Base-by-base conservation (phyloP, 2,888 invertebrate species). In the Lycocerus yunnanus region DNA sequence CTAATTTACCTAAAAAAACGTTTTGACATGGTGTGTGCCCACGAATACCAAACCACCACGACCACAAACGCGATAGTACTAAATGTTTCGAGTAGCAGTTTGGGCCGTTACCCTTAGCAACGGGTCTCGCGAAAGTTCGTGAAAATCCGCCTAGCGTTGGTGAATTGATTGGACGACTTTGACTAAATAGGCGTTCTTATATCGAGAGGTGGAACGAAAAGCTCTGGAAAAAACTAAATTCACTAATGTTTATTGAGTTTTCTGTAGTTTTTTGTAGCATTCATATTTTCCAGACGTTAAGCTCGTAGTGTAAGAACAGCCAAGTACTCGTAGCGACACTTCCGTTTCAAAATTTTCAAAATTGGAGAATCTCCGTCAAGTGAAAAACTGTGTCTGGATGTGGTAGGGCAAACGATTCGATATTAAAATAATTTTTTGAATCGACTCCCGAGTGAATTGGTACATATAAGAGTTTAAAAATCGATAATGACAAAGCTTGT, bases 101-200 rank as follows among this genome's bases (percentile, higher is more conserved):
- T 83, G 83, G 81, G 82, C 81, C 84, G 87, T 87, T 84, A 84
- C 88, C 87, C 87, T 82, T 87, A 83, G 86, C 86, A 88, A 87
- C 88, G 80, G 71, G 63, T 58, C 72, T 87, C 88, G 88, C 69
- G 15, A 8, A 63, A 15, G 16, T 74, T 83, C 87, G 87, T n/a
- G 15, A 4, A 15, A 9, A 8, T 67, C 81, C 87, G 87, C 72
- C 11, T 13, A 68, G 59, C 66, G 65, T 72, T 61, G 58, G 61
- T 24, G 10, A 24, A 27, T n/a, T 69, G 69, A 85, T 85, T 85
- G 85, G 85, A 69, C 77, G 78, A 77, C 77, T 74, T 78, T 78
- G 65, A 69, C 72, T 68, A 67, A 59, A 21, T 24, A 61, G 75
- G 78, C 74, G 75, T 71, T 73, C 16, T 67, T 69, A 18, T 43